These are phyloP conservation scores for Neocrepidodera transversa DNA, from an alignment of 2,888 invertebrate genomes.

Conservation along the genomic window DNA sequence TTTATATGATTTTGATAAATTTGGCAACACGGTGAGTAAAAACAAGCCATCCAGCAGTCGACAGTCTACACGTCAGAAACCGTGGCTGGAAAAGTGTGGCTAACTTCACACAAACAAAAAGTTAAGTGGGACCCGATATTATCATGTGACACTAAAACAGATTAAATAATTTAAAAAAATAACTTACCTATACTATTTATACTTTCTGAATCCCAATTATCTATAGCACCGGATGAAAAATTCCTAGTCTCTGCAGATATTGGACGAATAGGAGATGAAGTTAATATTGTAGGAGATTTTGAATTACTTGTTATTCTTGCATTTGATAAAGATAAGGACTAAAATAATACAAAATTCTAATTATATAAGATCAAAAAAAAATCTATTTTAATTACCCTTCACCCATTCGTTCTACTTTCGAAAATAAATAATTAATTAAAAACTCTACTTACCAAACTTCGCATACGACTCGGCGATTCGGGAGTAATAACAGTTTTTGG, in stretches of 20 bases:
- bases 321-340: conserved; percentile 57
- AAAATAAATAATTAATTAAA: not conserved
- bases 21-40: no score
- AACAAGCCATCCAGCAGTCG: no score
- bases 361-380: no score
- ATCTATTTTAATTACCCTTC: conserved; percentile 32
- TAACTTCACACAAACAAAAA: no score
- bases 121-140: no score
- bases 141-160: no score
- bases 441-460: conserved; percentile 64
- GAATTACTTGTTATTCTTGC: conserved; percentile 49
- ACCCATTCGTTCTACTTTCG: not conserved
- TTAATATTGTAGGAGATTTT: conserved; percentile 49
- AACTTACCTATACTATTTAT: conserved; percentile 80
- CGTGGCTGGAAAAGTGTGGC: no score
- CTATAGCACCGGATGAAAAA: conserved; percentile 64
- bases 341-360: no score
- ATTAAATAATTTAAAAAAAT: no score
- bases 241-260: conserved; percentile 61
- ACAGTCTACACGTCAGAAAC: no score
- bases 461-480: conserved; percentile 59
- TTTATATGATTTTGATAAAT: no score
- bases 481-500: conserved; percentile 32
- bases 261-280: conserved; percentile 44
- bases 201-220: conserved; percentile 71